Percentiles rank a stretch among this genome's conserved stretches.
These are phyloP conservation scores for Arenaria interpres DNA, from an alignment of 2,113 vertebrate species.

Conservation along the genomic window DNA sequence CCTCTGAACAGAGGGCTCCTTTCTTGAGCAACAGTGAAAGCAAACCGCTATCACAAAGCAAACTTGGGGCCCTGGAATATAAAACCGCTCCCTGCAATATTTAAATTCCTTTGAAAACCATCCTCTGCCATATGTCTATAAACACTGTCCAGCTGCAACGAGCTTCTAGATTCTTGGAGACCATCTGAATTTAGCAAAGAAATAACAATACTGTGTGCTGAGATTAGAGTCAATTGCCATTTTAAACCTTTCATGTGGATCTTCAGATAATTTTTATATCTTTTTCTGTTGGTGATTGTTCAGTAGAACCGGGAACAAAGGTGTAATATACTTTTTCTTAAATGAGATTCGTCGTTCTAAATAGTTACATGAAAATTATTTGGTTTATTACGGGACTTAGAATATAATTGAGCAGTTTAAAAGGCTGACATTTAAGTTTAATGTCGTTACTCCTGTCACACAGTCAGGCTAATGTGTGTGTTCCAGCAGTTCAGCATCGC, in stretches of 20 bases:
- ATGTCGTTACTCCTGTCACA: not conserved
- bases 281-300: not conserved
- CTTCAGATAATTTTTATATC: not conserved
- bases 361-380: not conserved
- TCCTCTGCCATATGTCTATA: slow-evolving; percentile 40
- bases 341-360: not conserved
- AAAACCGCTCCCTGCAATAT: slow-evolving; percentile 43
- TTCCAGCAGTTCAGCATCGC: not conserved
- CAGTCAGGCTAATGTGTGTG: not conserved
- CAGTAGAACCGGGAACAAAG: not conserved
- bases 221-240: not conserved
- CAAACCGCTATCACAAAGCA: slow-evolving; percentile 15
- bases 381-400: not conserved
- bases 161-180: not conserved
- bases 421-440: not conserved
- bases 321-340: not conserved
- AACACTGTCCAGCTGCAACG: slow-evolving; percentile 17
- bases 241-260: not conserved
- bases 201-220: not conserved
- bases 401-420: not conserved
- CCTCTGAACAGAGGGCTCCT: slow-evolving; percentile 15
- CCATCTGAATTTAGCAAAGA: not conserved
- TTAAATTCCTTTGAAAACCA: slow-evolving; percentile 59
- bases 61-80: slow-evolving; percentile 44
- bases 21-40: slow-evolving; percentile 18